Evolutionary conservation across 2,113 vertebrate species (phyloP).

Genomic region (Cygnus buccinator): DNA sequence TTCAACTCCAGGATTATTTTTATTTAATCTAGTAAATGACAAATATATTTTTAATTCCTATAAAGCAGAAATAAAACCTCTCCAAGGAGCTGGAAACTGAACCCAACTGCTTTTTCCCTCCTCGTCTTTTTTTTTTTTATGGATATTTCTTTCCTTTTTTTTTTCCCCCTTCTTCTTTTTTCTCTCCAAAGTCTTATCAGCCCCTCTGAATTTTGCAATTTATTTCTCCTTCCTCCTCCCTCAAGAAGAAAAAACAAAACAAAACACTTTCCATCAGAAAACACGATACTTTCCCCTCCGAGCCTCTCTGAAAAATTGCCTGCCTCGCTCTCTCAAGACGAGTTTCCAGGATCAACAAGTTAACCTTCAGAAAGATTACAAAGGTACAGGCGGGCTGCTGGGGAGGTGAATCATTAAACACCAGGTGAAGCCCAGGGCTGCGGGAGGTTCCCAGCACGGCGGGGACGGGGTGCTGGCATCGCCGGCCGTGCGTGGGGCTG

Average conservation of each 20-base stretch:
- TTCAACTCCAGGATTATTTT: conserved; percentile 43
- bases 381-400: conserved; percentile 64
- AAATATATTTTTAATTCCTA: conserved; percentile 56
- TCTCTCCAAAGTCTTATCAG: conserved; percentile 6
- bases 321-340: not conserved
- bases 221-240: conserved; percentile 5
- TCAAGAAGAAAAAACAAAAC: not conserved
- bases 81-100: conserved; percentile 59
- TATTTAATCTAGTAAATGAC: conserved; percentile 37
- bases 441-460: conserved; percentile 67
- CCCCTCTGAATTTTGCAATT: conserved; percentile 10
- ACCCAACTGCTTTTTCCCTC: not conserved
- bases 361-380: conserved; percentile 67
- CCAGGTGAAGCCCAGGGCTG: conserved; percentile 34
- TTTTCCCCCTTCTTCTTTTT: conserved; percentile 33
- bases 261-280: not conserved
- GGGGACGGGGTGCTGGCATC: conserved; percentile 5
- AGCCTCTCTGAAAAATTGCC: not conserved
- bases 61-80: conserved; percentile 71
- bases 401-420: conserved; percentile 70
- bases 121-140: not conserved
- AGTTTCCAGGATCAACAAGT: conserved; percentile 68
- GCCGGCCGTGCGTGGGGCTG: not conserved
- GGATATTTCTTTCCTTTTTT: not conserved
- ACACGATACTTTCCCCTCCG: not conserved